phyloP scores from a whole-genome alignment of 1,140 invertebrate species.

The Harlomillsia oculata region DNA sequence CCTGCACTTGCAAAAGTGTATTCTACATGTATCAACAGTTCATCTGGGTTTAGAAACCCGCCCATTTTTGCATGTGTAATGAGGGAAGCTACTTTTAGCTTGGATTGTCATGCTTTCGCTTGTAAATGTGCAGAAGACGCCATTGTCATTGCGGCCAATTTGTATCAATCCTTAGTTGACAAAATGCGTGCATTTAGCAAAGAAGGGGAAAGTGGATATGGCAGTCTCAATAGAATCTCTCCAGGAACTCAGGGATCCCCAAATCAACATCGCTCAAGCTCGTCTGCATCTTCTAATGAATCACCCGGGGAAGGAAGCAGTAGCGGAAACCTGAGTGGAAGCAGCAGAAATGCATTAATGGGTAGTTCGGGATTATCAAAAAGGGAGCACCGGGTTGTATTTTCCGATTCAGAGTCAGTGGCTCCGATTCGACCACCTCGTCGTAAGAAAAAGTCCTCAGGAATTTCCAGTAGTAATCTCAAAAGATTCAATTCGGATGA shows the following conservation, averaged over 20 bases:
- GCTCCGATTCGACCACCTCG: constrained; percentile 26
- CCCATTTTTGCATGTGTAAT: constrained; percentile 85
- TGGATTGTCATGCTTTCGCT: constrained; percentile 84
- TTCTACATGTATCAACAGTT: constrained; percentile 16
- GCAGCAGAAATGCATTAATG: neutral
- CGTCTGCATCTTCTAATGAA: constrained; percentile 22
- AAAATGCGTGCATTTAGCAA: constrained; percentile 48
- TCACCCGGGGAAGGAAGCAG: constrained; percentile 48
- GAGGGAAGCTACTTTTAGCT: constrained; percentile 56
- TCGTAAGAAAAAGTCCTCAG: constrained; percentile 27
- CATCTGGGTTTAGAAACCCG: constrained; percentile 47
- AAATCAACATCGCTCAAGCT: constrained; percentile 22
- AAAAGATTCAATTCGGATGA: constrained; percentile 34
- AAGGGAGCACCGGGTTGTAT: constrained; percentile 23
- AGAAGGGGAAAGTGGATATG: constrained; percentile 34
- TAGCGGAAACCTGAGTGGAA: neutral
- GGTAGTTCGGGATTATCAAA: neutral
- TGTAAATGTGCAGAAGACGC: constrained; percentile 71
- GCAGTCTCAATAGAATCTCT: constrained; percentile 24
- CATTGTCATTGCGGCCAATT: constrained; percentile 75
- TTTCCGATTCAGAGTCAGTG: constrained; percentile 32
- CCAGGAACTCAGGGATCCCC: constrained; percentile 21
- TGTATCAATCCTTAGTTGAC: constrained; percentile 73
- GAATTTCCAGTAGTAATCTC: constrained; percentile 15
- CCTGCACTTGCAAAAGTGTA: constrained; percentile 21